Conservation (phyloP, 2,888 invertebrate species). For the Coecobrya sp. region DNA sequence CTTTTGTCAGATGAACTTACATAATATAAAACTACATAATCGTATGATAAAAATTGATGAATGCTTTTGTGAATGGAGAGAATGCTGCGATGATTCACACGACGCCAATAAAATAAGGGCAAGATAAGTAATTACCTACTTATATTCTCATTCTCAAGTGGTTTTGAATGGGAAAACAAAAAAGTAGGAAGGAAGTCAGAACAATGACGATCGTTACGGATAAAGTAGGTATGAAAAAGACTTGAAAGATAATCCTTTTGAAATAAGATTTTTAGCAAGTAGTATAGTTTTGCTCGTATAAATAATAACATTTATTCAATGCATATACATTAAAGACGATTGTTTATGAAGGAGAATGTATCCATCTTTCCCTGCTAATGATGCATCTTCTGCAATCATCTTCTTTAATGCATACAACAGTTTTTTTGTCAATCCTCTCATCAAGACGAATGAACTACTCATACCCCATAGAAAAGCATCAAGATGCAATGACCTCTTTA, state of each 20-base stretch:
- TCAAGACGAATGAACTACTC: neutral
- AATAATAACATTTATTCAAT: neutral
- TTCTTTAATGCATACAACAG: neutral
- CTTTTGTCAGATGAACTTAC: neutral
- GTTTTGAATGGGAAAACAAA: neutral
- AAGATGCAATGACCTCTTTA: constrained; percentile 70
- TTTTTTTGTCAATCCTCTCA: constrained; percentile 2
- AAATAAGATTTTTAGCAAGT: constrained; percentile 30
- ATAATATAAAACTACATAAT: neutral
- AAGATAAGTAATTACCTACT: neutral
- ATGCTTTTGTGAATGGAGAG: neutral
- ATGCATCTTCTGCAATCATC: neutral
- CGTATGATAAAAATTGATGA: neutral
- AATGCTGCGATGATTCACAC: constrained; percentile 39
- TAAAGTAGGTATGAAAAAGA: neutral
- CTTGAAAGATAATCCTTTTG: constrained; percentile 32
- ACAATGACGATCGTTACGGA: constrained; percentile 6
- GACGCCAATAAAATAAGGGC: neutral
- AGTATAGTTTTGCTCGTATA: neutral
- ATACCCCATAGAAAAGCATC: neutral
- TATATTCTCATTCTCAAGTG: neutral
- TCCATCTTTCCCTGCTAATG: neutral
- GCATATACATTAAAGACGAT: neutral
- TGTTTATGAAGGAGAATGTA: neutral
- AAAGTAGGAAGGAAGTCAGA: neutral